phyloP scores from a whole-genome alignment of 2,113 vertebrate genomes.

The Myotis yumanensis region DNA sequence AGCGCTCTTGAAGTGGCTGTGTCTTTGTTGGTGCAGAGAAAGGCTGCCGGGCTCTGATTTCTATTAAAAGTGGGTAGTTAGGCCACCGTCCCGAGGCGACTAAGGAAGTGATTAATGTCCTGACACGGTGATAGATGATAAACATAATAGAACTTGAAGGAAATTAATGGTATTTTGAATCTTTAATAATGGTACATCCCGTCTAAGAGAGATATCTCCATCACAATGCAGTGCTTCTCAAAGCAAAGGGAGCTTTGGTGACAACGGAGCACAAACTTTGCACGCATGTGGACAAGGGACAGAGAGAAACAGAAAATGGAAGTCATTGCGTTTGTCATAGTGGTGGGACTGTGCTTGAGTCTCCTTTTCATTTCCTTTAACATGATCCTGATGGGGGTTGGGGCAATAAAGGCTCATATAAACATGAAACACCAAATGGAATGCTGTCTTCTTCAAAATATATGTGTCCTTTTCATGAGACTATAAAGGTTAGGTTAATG shows the following conservation, averaged over 20 bases:
- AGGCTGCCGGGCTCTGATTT: background rate
- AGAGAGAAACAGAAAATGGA: background rate
- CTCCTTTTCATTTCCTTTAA: background rate
- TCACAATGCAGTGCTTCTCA: background rate
- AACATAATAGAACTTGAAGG: conserved; percentile 69
- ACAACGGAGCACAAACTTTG: background rate
- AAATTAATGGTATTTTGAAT: conserved; percentile 73
- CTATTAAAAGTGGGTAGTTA: background rate
- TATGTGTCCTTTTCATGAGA: background rate
- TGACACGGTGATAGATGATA: conserved; percentile 64
- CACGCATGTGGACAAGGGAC: accelerated
- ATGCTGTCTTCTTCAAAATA: background rate
- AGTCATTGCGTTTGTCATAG: background rate
- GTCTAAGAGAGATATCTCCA: conserved; percentile 64
- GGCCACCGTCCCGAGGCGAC: conserved; percentile 40
- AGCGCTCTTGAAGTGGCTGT: background rate
- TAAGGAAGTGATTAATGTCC: conserved; percentile 50
- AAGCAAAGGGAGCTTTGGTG: background rate
- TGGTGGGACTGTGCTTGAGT: background rate
- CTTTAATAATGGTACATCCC: conserved; percentile 55
- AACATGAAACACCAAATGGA: background rate
- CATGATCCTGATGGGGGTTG: background rate
- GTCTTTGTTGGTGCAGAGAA: background rate
- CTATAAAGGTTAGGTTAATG: background rate
- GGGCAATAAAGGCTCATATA: background rate